Percentiles rank a stretch among this genome's conserved stretches.
These are phyloP conservation scores for Scaptomyza montana DNA, from an alignment of 1,140 invertebrate species.

Conservation along the genomic window DNA sequence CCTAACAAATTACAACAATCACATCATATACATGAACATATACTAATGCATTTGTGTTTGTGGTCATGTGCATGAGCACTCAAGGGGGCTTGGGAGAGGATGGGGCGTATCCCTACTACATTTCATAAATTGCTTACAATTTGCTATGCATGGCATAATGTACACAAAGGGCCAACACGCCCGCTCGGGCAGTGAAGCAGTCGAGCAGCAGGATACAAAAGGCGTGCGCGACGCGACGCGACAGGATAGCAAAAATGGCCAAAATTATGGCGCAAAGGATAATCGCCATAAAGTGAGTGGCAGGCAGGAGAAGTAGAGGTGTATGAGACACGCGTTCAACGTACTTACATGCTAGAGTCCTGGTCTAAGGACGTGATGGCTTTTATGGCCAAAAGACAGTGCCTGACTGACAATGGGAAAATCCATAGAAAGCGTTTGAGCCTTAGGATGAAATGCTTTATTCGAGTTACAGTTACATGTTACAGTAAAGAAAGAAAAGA, in stretches of 20 bases:
- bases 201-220: conserved; percentile 11
- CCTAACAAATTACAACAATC: conserved; percentile 82
- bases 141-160: conserved; percentile 67
- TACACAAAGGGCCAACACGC: conserved; percentile 49
- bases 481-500: too few relatives aligned
- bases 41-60: conserved; percentile 19
- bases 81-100: not conserved
- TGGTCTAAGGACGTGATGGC: conserved; percentile 7
- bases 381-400: conserved; percentile 6
- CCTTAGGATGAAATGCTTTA: conserved; percentile 49
- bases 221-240: conserved; percentile 42
- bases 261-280: conserved; percentile 72
- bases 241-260: conserved; percentile 50
- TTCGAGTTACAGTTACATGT: conserved; percentile 30
- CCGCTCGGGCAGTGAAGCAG: not conserved
- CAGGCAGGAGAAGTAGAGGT: not conserved
- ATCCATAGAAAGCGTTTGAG: not conserved
- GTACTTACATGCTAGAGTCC: not conserved
- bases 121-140: conserved; percentile 80
- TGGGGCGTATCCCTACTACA: conserved; percentile 32
- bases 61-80: not conserved
- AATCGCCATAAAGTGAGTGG: conserved; percentile 58
- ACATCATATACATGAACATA: conserved; percentile 47
- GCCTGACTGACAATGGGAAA: not conserved
- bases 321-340: not conserved